phyloP scores from a whole-genome alignment of 2,888 invertebrate species.

The Chymomyza fuscimana region DNA sequence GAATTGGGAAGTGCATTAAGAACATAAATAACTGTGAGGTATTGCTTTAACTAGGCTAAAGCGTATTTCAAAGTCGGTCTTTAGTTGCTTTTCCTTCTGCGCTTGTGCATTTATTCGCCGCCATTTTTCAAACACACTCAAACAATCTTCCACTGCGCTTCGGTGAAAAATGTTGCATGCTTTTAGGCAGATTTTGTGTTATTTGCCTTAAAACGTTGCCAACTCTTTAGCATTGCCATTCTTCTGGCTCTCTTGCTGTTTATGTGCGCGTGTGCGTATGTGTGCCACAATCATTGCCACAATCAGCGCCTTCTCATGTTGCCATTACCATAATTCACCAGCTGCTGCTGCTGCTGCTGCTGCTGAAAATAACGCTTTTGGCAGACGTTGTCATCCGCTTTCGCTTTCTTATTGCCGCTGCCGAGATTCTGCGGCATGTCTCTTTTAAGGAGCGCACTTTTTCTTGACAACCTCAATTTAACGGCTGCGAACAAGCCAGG shows the following conservation, averaged over 20 bases:
- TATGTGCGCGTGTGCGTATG: background rate
- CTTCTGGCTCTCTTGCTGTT: background rate
- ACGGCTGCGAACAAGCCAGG: background rate
- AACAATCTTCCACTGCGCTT: slow-evolving; percentile 4
- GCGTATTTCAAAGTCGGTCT: too few relatives aligned
- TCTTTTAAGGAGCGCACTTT: slow-evolving; percentile 35
- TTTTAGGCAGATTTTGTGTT: slow-evolving; percentile 56
- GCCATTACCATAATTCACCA: background rate
- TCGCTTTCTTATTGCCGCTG: slow-evolving; percentile 9
- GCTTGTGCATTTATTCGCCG: background rate
- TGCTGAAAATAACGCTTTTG: background rate
- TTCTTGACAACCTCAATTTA: too few relatives aligned
- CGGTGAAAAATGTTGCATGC: slow-evolving; percentile 40
- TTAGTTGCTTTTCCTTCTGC: background rate
- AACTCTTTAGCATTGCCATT: background rate
- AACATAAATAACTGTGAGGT: too few relatives aligned
- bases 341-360: background rate
- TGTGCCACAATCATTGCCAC: slow-evolving; percentile 3
- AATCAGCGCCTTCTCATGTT: background rate
- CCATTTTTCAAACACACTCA: slow-evolving; percentile 10
- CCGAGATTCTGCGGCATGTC: slow-evolving; percentile 31
- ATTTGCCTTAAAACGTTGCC: slow-evolving; percentile 37
- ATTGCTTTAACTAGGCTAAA: too few relatives aligned
- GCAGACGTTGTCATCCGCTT: slow-evolving; percentile 2
- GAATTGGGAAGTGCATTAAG: too few relatives aligned